Evolutionary conservation across 2,113 vertebrate genomes (phyloP).

Genomic region (Centropus bengalensis): DNA sequence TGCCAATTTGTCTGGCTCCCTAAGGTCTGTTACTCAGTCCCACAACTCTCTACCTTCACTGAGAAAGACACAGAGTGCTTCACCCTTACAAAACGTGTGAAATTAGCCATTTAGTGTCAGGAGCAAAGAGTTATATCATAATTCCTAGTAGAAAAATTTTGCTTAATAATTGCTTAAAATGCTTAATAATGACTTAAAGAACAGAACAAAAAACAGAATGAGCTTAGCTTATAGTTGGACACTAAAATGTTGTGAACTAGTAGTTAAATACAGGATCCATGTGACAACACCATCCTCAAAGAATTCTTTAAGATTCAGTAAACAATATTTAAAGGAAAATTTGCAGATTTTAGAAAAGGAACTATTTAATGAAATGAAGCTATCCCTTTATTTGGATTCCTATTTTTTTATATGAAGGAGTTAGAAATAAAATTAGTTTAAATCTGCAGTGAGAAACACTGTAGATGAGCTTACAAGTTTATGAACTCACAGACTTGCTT

Average conservation of each 20-base stretch:
- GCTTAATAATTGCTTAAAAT: not conserved
- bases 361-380: not conserved
- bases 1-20: slow-evolving; percentile 53
- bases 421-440: not conserved
- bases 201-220: not conserved
- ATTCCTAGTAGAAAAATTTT: not conserved
- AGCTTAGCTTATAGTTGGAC: not conserved
- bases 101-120: not conserved
- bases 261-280: not conserved
- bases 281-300: not conserved
- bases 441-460: not conserved
- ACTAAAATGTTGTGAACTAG: not conserved
- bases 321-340: not conserved
- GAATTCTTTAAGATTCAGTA: not conserved
- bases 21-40: not conserved
- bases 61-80: not conserved
- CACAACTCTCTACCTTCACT: not conserved
- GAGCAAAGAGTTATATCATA: not conserved
- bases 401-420: not conserved
- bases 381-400: not conserved
- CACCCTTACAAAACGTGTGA: not conserved
- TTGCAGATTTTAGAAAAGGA: not conserved
- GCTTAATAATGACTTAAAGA: not conserved
- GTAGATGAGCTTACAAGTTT: not conserved
- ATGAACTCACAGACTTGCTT: not conserved